Base-by-base conservation (phyloP, 2,113 vertebrate species). In the Nibea coibor region DNA sequence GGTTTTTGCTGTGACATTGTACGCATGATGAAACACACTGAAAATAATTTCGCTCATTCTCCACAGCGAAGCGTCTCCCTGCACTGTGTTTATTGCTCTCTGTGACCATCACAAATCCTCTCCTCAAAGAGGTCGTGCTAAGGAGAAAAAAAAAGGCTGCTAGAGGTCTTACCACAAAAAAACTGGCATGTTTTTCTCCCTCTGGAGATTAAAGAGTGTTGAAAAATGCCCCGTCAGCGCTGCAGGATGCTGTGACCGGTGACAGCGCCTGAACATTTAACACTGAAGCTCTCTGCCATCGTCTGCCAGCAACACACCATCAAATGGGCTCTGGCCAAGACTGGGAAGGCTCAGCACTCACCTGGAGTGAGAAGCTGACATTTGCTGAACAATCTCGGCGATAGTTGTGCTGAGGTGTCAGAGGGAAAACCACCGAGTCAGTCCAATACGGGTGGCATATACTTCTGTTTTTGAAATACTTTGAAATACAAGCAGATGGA, bases 341-440 rank as follows among this genome's bases (percentile, higher is more conserved):
- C 75, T 56, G 59, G 72, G 42, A 70, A 67, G 58, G 64, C 64
- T 76, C 19, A 28, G 66, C 53, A 72, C 72, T 90, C 84, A 87
- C 87, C 86, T 91, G 83, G 71, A 85, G 88, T 68, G 74, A 83
- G 53, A 73, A 63, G 79, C 77, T 80, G 83, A 81, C 78, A 72
- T 61, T 57, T 72, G 78, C 82, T 82, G 79, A 89, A 81, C 58
- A 78, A 70, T 87, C 72, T 59, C 57, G 31, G 31, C n/a, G 58
- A 83, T 54, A 72, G 72, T 11, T 71, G 57, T 74, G 66, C 43
- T 74, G 82, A 81, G 68, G 78, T 87, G 66, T 75, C 78, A 61
- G 43, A 53, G 78, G 17, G 56, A 58, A 80, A 78, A 85, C 14
- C 69, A 75, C 78, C 59, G 66, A 88, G 69, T 89, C 81, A 20